A percentile compares a stretch with the other conserved stretches of the same genome.
Evolutionary conservation across 2,888 invertebrate species (phyloP).

Genomic region (Allophyes oxyacanthae): DNA sequence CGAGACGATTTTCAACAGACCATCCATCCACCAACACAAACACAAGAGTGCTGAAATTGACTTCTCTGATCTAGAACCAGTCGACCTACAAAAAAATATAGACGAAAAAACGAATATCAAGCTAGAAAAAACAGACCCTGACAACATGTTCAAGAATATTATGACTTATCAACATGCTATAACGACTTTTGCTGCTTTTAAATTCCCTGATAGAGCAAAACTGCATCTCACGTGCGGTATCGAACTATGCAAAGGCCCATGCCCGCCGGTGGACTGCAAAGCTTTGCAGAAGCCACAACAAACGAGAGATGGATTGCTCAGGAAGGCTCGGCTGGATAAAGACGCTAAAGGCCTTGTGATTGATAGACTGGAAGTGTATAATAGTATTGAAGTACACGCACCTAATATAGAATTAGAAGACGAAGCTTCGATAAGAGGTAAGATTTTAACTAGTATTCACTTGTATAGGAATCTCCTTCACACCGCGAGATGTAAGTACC

Average conservation of each 20-base stretch:
- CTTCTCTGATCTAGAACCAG: conserved; percentile 75
- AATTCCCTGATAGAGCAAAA: conserved; percentile 94
- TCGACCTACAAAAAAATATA: conserved; percentile 73
- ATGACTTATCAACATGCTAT: conserved; percentile 87
- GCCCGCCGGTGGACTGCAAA: conserved; percentile 90
- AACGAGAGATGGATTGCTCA: conserved; percentile 81
- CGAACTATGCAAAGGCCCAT: conserved; percentile 93
- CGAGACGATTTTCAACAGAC: conserved; percentile 90
- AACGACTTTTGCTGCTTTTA: conserved; percentile 94
- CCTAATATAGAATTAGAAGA: conserved; percentile 93
- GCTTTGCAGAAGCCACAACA: conserved; percentile 81
- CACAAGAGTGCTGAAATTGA: conserved; percentile 78
- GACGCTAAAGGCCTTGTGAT: conserved; percentile 89
- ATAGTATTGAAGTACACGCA: conserved; percentile 94
- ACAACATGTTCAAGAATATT: conserved; percentile 80
- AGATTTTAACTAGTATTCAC: conserved; percentile 2
- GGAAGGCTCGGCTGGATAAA: conserved; percentile 84
- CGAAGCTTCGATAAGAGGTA: conserved; percentile 87
- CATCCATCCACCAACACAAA: conserved; percentile 81
- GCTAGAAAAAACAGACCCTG: conserved; percentile 74
- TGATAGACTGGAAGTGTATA: conserved; percentile 93
- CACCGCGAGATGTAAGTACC: too few relatives aligned
- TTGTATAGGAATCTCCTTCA: not conserved
- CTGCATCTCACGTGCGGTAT: conserved; percentile 94
- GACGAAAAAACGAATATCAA: conserved; percentile 72